A percentile compares a stretch with the other conserved stretches of the same genome.
Evolutionary conservation across 2,888 invertebrate genomes (phyloP).

Genomic region (Frankliniella fusca): DNA sequence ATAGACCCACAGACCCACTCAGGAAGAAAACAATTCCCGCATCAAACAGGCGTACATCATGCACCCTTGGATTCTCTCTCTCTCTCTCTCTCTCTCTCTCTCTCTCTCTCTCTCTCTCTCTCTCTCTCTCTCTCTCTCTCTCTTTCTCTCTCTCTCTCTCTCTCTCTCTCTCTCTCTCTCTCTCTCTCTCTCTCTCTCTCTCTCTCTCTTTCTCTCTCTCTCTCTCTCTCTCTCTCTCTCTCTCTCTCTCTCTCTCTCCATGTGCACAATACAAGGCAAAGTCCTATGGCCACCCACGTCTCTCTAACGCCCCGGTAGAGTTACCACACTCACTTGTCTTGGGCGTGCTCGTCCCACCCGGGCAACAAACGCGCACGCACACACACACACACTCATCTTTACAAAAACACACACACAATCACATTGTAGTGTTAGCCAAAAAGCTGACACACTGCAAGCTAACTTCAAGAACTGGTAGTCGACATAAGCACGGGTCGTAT

Average conservation of each 20-base stretch:
- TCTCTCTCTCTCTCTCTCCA: conserved; percentile 31
- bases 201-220: conserved; percentile 34
- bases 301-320: background rate
- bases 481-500: too few relatives aligned
- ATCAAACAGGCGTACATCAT: too few relatives aligned
- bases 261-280: background rate
- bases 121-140: conserved; percentile 32
- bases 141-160: conserved; percentile 25
- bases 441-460: too few relatives aligned
- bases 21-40: too few relatives aligned
- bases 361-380: background rate
- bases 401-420: background rate
- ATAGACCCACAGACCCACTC: too few relatives aligned
- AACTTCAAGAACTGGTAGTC: too few relatives aligned
- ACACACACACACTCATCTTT: too few relatives aligned
- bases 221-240: conserved; percentile 30
- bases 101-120: conserved; percentile 27
- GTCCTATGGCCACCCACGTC: background rate
- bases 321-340: background rate
- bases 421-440: too few relatives aligned
- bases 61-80: conserved; percentile 28
- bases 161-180: conserved; percentile 27
- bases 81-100: conserved; percentile 27
- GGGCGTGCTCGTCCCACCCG: background rate
- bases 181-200: conserved; percentile 30